Percentiles rank a stretch among this genome's conserved stretches.
Conservation (phyloP, 1,140 invertebrate genomes). For the Triops cancriformis region DNA sequence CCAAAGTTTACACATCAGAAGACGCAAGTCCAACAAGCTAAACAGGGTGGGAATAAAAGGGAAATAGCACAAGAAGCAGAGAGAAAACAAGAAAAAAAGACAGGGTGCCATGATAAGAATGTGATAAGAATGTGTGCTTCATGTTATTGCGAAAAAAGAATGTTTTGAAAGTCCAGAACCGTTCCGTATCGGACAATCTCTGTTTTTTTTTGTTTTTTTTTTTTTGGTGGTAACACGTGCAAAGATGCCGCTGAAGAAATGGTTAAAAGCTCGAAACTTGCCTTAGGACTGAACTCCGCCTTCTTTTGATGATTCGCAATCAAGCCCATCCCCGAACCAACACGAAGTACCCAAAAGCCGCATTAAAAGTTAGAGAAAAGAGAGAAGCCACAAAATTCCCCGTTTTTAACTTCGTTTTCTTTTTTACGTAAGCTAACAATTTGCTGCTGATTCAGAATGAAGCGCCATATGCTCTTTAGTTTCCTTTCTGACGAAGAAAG, state of each 20-base stretch:
- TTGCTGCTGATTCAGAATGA: neutral
- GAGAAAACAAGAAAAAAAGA: neutral
- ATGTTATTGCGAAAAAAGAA: neutral
- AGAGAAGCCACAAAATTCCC: no score
- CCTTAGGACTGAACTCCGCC: conserved; percentile 39
- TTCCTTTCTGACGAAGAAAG: neutral
- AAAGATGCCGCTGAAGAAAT: neutral
- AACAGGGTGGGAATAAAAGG: conserved; percentile 11
- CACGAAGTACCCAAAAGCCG: no score
- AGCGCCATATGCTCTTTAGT: neutral
- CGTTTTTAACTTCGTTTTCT: no score
- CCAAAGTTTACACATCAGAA: conserved; percentile 29
- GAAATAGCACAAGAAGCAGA: conserved; percentile 3
- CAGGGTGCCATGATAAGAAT: conserved; percentile 17
- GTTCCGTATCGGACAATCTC: neutral
- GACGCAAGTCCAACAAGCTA: conserved; percentile 16
- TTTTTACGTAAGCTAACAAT: no score
- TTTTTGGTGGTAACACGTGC: neutral
- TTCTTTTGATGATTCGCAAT: conserved; percentile 33
- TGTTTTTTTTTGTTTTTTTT: conserved; percentile 6
- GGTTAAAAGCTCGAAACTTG: conserved; percentile 32
- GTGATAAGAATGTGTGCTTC: conserved; percentile 17
- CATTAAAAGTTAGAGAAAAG: no score
- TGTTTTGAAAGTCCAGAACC: neutral
- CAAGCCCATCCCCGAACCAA: conserved; percentile 15